Percentiles rank a stretch among this genome's conserved stretches.
Evolutionary conservation across 2,113 vertebrate genomes (phyloP).

Genomic region (Trinectes maculatus): DNA sequence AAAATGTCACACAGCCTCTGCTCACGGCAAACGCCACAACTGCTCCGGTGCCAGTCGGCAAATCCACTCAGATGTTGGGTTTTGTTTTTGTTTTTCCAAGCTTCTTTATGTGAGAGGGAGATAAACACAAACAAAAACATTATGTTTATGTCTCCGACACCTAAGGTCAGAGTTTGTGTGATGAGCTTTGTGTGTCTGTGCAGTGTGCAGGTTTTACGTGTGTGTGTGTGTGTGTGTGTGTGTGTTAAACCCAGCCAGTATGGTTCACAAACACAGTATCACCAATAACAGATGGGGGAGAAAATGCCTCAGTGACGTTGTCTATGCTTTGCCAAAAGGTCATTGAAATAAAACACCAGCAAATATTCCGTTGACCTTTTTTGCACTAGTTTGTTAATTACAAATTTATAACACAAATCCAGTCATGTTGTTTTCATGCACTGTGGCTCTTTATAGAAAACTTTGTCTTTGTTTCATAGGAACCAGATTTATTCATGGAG

Average conservation of each 20-base stretch:
- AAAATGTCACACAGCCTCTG: constrained; percentile 62
- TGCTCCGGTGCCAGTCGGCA: constrained; percentile 39
- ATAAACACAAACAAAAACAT: too few relatives aligned
- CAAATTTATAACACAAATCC: too few relatives aligned
- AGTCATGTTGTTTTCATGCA: background rate
- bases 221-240: too few relatives aligned
- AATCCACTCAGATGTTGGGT: constrained; percentile 53
- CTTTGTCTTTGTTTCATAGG: too few relatives aligned
- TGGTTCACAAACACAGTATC: too few relatives aligned
- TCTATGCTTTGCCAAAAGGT: background rate
- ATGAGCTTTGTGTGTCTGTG: too few relatives aligned
- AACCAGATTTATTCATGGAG: too few relatives aligned
- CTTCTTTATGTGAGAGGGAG: constrained; percentile 21
- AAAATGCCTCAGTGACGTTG: background rate
- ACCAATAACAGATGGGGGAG: background rate
- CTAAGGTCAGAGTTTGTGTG: background rate
- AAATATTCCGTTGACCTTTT: background rate
- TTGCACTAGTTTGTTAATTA: too few relatives aligned
- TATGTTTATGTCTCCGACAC: background rate
- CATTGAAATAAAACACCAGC: background rate
- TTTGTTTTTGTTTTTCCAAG: constrained; percentile 48
- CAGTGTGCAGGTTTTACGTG: too few relatives aligned
- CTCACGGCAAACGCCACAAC: constrained; percentile 52
- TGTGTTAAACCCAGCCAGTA: too few relatives aligned
- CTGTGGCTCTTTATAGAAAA: background rate